Evolutionary conservation across 1,140 invertebrate genomes (phyloP), one percentile per base, ranked within the genome.

Genomic region (Drepana arcuata): DNA sequence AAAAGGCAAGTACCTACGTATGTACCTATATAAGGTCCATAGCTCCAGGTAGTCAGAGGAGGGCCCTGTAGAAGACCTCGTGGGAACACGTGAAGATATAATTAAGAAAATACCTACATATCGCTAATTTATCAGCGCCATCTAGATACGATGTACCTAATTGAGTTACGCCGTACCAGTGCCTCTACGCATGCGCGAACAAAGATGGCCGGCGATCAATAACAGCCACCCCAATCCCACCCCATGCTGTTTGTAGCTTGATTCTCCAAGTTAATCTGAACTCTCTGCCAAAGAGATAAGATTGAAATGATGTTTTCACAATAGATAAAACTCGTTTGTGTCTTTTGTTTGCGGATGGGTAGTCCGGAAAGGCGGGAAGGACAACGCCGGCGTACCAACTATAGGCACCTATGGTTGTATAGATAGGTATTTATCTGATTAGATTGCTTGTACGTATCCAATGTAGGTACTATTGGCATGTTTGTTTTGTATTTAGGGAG

Each of bases 161-260:
- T 28, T 16, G 9, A 36, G 43, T 30, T 48, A 63, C 51, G 47
- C 43, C 14, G 16, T 14, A 14, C n/a, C n/a, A 35, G 26, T 34
- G 1, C 9, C 10, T 59, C 23, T 12, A 55, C 70, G 72, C 75
- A 75, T 69, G 72, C 62, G 66, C 54, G 54, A 63, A 57, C 56
- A 65, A 79, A 73, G 42, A 80, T 80, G 75, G 75, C 72, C 46
- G 64, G 49, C 66, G 58, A 79, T 79, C 74, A 67, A 79, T 79
- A 74, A 48, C 16, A 48, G 40, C 66, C 74, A 67, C 71, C 68
- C 68, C 46, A 45, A 46, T 53, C 41, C 46, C 50, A 48, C 62
- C 68, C 74, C 52, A 43, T 48, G 24, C 24, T 18, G 13, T 34
- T 24, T 39, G 21, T 32, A 24, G 11, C 31, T 14, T 12, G 14